Evolutionary conservation across 1,140 invertebrate genomes (phyloP).

Genomic region (Lerema accius): DNA sequence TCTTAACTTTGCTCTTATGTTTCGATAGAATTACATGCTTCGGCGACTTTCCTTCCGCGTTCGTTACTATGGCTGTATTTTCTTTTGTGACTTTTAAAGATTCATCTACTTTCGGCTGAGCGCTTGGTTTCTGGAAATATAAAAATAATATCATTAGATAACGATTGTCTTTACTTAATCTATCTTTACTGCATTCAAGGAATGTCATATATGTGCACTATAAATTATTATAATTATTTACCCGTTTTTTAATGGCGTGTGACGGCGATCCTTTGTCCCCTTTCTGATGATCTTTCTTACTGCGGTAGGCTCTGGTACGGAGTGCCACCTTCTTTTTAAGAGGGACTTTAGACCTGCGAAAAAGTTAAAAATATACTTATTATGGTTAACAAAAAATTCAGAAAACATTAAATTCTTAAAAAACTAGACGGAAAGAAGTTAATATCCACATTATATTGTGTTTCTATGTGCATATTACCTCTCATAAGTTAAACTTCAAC

Average conservation of each 20-base stretch:
- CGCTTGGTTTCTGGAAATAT: slow-evolving; percentile 65
- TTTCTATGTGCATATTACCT: too few relatives aligned
- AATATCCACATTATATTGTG: too few relatives aligned
- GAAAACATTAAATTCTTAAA: neutral
- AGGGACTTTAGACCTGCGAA: slow-evolving; percentile 87
- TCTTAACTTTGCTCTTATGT: slow-evolving; percentile 77
- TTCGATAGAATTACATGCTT: slow-evolving; percentile 77
- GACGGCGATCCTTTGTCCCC: slow-evolving; percentile 76
- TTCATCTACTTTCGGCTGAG: slow-evolving; percentile 63
- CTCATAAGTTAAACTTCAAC: too few relatives aligned
- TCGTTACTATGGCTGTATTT: slow-evolving; percentile 66
- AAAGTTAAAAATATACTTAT: slow-evolving; percentile 25
- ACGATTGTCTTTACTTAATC: neutral
- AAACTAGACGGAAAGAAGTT: too few relatives aligned
- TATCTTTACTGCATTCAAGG: slow-evolving; percentile 1
- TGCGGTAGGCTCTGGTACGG: slow-evolving; percentile 84
- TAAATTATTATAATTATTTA: too few relatives aligned
- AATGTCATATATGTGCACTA: too few relatives aligned
- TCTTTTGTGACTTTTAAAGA: slow-evolving; percentile 65
- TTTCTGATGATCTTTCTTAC: slow-evolving; percentile 78
- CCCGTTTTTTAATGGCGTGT: slow-evolving; percentile 79
- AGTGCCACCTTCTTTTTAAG: slow-evolving; percentile 88
- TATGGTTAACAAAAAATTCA: neutral
- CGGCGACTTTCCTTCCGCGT: slow-evolving; percentile 75
- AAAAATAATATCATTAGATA: slow-evolving; percentile 5